These are phyloP conservation scores for Megatriorchis doriae DNA, from an alignment of 2,113 vertebrate species.

Conservation along the genomic window DNA sequence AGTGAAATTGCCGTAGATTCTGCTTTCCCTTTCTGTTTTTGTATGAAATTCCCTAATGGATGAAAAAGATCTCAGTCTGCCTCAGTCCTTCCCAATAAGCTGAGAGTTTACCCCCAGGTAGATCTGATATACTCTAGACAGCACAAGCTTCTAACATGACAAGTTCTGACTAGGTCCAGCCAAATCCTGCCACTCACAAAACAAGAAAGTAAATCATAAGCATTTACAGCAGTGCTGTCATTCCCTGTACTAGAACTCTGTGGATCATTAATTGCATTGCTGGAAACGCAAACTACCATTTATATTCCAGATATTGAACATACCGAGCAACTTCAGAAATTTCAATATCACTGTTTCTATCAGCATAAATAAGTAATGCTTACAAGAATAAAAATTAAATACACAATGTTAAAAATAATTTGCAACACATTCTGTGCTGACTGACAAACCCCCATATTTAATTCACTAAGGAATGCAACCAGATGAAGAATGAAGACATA, in stretches of 20 bases:
- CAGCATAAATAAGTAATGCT: background rate
- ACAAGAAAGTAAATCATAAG: slow-evolving; percentile 3
- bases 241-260: background rate
- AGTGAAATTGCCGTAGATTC: background rate
- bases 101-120: background rate
- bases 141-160: background rate
- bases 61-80: background rate
- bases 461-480: background rate
- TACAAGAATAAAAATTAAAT: background rate
- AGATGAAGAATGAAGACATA: background rate
- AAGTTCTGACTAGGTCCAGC: background rate
- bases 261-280: background rate
- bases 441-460: background rate
- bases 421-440: background rate
- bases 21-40: background rate
- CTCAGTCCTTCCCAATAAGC: background rate
- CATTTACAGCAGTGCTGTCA: background rate
- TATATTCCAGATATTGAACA: background rate
- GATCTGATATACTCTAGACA: background rate
- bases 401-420: background rate
- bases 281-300: background rate
- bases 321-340: background rate
- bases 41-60: background rate
- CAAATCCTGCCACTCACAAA: background rate
- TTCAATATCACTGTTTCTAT: background rate